Conservation (phyloP, 2,888 invertebrate genomes). For the Leptogaster cylindrica region DNA sequence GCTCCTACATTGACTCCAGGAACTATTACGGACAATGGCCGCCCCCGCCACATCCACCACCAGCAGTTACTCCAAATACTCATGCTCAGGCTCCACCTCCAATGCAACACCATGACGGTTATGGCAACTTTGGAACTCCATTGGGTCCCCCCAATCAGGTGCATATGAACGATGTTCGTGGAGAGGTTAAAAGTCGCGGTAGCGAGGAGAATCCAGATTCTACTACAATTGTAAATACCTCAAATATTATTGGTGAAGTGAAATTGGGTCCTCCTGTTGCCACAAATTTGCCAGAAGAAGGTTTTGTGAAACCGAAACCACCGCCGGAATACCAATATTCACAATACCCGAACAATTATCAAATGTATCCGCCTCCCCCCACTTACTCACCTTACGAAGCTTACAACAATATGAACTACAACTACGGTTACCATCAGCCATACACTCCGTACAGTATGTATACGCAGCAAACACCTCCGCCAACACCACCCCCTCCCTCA, state of each 20-base stretch:
- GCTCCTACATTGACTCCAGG: conserved; percentile 67
- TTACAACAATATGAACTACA: conserved; percentile 62
- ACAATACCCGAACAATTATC: conserved; percentile 62
- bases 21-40: conserved; percentile 71
- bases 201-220: conserved; percentile 78
- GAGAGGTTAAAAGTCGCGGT: conserved; percentile 58
- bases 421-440: conserved; percentile 61
- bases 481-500: conserved; percentile 63
- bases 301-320: conserved; percentile 62
- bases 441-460: conserved; percentile 62
- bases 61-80: conserved; percentile 63
- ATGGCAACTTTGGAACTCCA: conserved; percentile 51
- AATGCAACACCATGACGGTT: conserved; percentile 52
- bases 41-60: conserved; percentile 65
- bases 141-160: conserved; percentile 50
- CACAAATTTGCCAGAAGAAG: conserved; percentile 55
- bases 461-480: conserved; percentile 61
- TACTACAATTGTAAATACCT: conserved; percentile 69
- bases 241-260: conserved; percentile 62
- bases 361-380: conserved; percentile 60
- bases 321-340: conserved; percentile 61
- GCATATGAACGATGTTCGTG: conserved; percentile 53
- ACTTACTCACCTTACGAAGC: conserved; percentile 62
- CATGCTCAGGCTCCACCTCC: conserved; percentile 49
- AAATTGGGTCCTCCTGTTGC: conserved; percentile 55